A percentile compares a stretch with the other conserved stretches of the same genome.
Evolutionary conservation across 2,888 invertebrate species (phyloP).

Genomic region (Andrena fulva): DNA sequence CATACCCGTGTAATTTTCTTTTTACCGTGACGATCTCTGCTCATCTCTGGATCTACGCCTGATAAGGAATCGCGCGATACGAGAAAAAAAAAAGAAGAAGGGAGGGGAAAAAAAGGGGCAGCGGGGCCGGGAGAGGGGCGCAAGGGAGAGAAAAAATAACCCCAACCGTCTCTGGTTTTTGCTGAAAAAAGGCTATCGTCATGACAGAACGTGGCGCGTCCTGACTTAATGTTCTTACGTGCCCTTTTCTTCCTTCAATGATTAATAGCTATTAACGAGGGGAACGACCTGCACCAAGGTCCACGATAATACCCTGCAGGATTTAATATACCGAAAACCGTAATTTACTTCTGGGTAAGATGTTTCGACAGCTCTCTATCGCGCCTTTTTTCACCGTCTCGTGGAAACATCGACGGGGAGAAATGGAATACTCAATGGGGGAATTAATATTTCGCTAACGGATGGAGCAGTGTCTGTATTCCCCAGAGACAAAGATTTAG

Average conservation of each 20-base stretch:
- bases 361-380: slow-evolving; percentile 16
- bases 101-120: not conserved
- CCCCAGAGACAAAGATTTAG: not conserved
- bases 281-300: slow-evolving; percentile 45
- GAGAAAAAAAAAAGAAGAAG: slow-evolving; percentile 1
- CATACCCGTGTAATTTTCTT: slow-evolving; percentile 70
- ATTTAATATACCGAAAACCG: slow-evolving; percentile 42
- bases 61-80: slow-evolving; percentile 63
- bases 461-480: not conserved
- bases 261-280: slow-evolving; percentile 59
- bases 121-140: not conserved
- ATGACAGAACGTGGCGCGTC: slow-evolving; percentile 45
- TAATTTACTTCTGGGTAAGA: slow-evolving; percentile 28
- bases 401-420: slow-evolving; percentile 1
- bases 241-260: slow-evolving; percentile 42
- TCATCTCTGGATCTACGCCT: slow-evolving; percentile 56
- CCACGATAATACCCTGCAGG: slow-evolving; percentile 15
- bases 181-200: slow-evolving; percentile 58
- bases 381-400: not conserved
- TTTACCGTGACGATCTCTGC: slow-evolving; percentile 65
- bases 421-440: not conserved
- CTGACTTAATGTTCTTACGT: slow-evolving; percentile 66
- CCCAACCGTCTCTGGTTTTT: slow-evolving; percentile 63
- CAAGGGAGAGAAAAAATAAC: slow-evolving; percentile 27
- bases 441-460: not conserved